Evolutionary conservation across 2,113 vertebrate species (phyloP).

Genomic region (Opisthocomus hoazin): DNA sequence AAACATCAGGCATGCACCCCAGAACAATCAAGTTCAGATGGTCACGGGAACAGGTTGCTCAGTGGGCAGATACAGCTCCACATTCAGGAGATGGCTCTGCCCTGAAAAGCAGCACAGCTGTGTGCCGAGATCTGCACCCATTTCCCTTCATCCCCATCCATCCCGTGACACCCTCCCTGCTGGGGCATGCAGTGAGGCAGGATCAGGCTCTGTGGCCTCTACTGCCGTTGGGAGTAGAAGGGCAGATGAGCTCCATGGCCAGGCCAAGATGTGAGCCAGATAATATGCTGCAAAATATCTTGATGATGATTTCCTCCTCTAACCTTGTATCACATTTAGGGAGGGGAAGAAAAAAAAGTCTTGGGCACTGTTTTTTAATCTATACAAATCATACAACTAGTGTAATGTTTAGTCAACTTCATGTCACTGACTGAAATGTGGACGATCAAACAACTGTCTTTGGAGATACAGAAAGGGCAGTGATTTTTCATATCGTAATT

Average conservation of each 20-base stretch:
- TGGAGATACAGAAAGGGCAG: neutral
- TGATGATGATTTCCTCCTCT: neutral
- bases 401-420: neutral
- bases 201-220: neutral
- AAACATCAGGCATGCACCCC: neutral
- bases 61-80: neutral
- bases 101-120: neutral
- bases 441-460: neutral
- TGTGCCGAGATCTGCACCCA: no score
- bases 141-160: neutral
- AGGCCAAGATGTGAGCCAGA: neutral
- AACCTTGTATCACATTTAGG: neutral
- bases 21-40: neutral
- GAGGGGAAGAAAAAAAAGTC: rapidly evolving
- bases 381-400: neutral
- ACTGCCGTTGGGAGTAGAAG: neutral
- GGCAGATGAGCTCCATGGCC: neutral
- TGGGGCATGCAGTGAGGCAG: rapidly evolving
- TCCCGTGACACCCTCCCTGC: rapidly evolving
- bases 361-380: neutral
- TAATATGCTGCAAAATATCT: neutral
- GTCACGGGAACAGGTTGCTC: neutral
- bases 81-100: neutral
- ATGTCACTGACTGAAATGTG: neutral
- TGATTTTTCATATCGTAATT: neutral